Evolutionary conservation across 2,888 invertebrate genomes (phyloP), one percentile per base, ranked within the genome.

Genomic region (Neoitamus cyanurus): DNA sequence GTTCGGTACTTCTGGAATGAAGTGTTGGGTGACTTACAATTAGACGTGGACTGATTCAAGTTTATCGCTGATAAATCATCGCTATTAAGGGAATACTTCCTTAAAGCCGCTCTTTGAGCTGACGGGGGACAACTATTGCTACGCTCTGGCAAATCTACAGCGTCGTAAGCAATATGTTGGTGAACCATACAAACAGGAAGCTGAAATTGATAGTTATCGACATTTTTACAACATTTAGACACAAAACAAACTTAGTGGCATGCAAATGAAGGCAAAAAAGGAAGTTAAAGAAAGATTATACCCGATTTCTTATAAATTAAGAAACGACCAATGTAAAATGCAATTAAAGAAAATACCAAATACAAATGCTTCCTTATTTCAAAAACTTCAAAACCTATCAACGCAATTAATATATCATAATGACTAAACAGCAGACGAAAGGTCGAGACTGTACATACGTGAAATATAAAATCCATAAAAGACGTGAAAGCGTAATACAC

Each of bases 1-100:
- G 88, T 87, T 25, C 88, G 88, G 84, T 89, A 91, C 13, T 88
- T 88, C 37, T 82, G 68, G 20, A 69, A 69, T 69, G 82, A 37
- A 25, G 36, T 78, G 48, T 78, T 78, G n/a, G 78, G 58, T 28
- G 78, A 78, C 31, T 78, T 78, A 48, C 78, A 78, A 58, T 78
- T 78, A 48, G 78, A 78, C n/a, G 78, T 78, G n/a, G 78, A 78
- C 7, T 78, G 78, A 78, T 78, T 78, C 7, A 78, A 78, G 11
- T 78, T 58, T 31, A 58, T 48, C 11, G 15, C 42, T 30, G 11
- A 46, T 13, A 46, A 58, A 15, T 48, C 78, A n/a, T 78, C 78
- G 20, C 48, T 78, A 58, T 31, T 42, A 48, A 78, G 31, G 6
- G 78, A 78, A 30, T 30, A 78, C 58, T 58, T 78, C 42, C 78